Base-by-base conservation (phyloP, 2,797 vertebrate genomes). In the Meda fulgida region DNA sequence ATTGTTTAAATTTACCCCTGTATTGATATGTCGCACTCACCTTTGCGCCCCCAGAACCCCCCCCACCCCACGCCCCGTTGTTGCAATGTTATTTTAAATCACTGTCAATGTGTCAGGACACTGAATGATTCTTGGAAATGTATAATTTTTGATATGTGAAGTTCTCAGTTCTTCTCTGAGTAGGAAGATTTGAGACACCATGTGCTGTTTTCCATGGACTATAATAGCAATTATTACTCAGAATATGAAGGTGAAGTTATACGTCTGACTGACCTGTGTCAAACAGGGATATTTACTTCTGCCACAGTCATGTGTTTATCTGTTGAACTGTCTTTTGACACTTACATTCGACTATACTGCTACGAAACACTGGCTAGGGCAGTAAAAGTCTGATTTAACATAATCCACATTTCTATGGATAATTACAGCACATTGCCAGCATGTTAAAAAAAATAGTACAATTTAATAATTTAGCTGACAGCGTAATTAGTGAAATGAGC, bases 161-260 rank as follows among this genome's bases (percentile, higher is more conserved):
- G 51, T 76, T 48, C 43, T 55, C 7, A 31, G 72, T 77, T 84
- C 7, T 58, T 11, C 58, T 77, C 46, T 67, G 73, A 29, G 73
- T 53, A 31, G 18, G 36, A 67, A 51, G 23, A 53, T 43, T 84
- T 53, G 60, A 77, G 82, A 66, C 63, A 66, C 53, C 43, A 38
- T 76, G 73, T 69, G 38, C 70, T 81, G 19, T 71, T 84, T 84
- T 66, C n/a, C n/a, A 66, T n/a, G 18, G 71, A 66, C 81, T 66
- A 66, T 40, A 83, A 83, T 66, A 66, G 40, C 48, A 80, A 26
- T 69, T n/a, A 80, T 40, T 66, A 69, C 73, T 78, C 46, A 38
- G 31, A 67, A 60, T 60, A 34, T 72, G 51, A 71, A 72, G 38
- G 53, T 72, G 26, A 31, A 43, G 46, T 40, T 19, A 34, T 60